Evolutionary conservation across 2,797 vertebrate species (phyloP).

Genomic region (Malurus splendens): DNA sequence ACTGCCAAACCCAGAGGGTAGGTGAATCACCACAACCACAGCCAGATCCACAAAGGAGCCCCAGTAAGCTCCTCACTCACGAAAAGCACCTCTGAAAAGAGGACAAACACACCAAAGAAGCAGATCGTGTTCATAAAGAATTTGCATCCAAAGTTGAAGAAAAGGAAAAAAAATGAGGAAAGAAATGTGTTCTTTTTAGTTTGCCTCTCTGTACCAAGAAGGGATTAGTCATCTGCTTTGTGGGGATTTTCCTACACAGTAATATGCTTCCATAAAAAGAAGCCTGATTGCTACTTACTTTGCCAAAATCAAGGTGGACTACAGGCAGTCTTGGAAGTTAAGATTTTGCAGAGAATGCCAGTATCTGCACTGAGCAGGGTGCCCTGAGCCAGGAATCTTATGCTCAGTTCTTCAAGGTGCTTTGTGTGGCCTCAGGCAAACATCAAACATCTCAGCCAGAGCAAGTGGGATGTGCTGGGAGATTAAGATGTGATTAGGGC

Average conservation of each 20-base stretch:
- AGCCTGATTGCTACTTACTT: not conserved
- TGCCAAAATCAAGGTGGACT: not conserved
- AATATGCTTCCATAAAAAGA: not conserved
- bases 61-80: not conserved
- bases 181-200: not conserved
- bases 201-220: not conserved
- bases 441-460: not conserved
- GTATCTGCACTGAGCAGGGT: not conserved
- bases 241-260: not conserved
- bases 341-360: not conserved
- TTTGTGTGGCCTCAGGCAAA: not conserved
- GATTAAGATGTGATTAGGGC: not conserved
- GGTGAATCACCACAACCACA: not conserved
- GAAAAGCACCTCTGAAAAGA: not conserved
- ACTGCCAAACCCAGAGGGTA: not conserved
- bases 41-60: not conserved
- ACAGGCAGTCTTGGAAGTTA: not conserved
- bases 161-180: rapidly evolving
- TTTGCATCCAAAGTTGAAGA: not conserved
- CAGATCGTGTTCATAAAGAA: not conserved
- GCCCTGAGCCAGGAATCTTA: not conserved
- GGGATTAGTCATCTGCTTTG: conserved; percentile 2
- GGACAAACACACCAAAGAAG: not conserved
- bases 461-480: not conserved
- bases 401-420: not conserved